These are phyloP conservation scores for Drosophila bunnanda DNA, from an alignment of 2,888 invertebrate species.

Conservation along the genomic window DNA sequence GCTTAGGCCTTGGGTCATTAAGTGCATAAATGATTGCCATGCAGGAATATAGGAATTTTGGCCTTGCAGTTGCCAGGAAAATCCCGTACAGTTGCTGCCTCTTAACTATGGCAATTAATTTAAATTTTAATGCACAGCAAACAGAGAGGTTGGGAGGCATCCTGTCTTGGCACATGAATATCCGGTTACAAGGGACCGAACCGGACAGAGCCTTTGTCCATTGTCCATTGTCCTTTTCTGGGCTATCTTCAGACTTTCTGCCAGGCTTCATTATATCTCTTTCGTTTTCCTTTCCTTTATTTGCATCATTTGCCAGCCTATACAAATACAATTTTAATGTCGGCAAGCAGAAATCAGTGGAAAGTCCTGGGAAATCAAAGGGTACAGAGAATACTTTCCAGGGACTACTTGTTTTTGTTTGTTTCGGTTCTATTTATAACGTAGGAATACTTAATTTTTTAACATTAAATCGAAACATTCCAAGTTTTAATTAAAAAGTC, in stretches of 20 bases:
- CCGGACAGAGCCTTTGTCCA: conserved; percentile 1
- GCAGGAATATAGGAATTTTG: conserved; percentile 26
- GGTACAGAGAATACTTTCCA: neutral
- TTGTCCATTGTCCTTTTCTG: conserved; percentile 13
- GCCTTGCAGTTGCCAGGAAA: conserved; percentile 15
- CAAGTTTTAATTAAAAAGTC: neutral
- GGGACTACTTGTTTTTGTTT: neutral
- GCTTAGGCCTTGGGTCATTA: conserved; percentile 28
- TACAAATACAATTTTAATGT: conserved; percentile 39
- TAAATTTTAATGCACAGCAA: conserved; percentile 47
- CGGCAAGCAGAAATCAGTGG: neutral
- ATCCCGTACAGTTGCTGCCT: conserved; percentile 16
- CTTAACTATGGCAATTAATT: conserved; percentile 57
- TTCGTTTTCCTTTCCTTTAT: conserved; percentile 15
- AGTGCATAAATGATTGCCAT: conserved; percentile 66
- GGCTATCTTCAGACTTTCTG: conserved; percentile 12
- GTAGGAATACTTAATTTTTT: neutral
- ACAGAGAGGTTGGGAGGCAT: conserved; percentile 21
- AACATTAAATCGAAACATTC: no score
- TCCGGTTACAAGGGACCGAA: conserved; percentile 55
- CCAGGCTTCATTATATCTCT: conserved; percentile 16
- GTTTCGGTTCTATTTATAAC: neutral
- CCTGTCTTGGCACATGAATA: conserved; percentile 47
- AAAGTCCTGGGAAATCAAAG: neutral
- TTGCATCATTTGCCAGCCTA: conserved; percentile 38